A percentile compares a stretch with the other conserved stretches of the same genome.
phyloP scores from a whole-genome alignment of 1,140 invertebrate genomes.

The Lepidurus apus region DNA sequence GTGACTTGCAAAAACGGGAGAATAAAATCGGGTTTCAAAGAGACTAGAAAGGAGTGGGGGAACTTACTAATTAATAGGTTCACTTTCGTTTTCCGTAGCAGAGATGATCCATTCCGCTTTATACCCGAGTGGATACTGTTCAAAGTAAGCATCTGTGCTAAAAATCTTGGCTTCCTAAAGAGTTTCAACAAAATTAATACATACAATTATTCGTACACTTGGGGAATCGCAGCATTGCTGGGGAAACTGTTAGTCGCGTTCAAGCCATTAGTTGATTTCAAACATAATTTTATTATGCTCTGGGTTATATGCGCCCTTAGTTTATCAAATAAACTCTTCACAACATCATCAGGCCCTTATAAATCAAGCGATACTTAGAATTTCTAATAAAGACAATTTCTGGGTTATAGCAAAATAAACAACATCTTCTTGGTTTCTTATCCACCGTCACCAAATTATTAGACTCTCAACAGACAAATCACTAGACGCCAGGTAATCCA shows the following conservation, averaged over 20 bases:
- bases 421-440: not conserved
- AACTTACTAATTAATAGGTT: not conserved
- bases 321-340: not conserved
- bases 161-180: constrained; percentile 5
- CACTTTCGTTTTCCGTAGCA: not conserved
- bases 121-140: not conserved
- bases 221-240: too few relatives aligned
- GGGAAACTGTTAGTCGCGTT: not conserved
- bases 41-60: not conserved
- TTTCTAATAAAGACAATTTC: not conserved
- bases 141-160: not conserved
- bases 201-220: too few relatives aligned
- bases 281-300: not conserved
- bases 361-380: not conserved
- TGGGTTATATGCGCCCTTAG: constrained; percentile 2
- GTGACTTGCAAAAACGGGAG: not conserved
- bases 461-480: not conserved
- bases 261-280: not conserved
- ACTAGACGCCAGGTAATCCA: not conserved
- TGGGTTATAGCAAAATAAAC: constrained; percentile 14
- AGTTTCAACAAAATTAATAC: not conserved
- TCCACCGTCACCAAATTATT: not conserved
- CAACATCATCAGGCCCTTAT: not conserved
- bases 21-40: constrained; percentile 4
- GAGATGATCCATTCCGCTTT: not conserved